phyloP scores from a whole-genome alignment of 2,888 invertebrate genomes.

The Drosophila buzzatii region DNA sequence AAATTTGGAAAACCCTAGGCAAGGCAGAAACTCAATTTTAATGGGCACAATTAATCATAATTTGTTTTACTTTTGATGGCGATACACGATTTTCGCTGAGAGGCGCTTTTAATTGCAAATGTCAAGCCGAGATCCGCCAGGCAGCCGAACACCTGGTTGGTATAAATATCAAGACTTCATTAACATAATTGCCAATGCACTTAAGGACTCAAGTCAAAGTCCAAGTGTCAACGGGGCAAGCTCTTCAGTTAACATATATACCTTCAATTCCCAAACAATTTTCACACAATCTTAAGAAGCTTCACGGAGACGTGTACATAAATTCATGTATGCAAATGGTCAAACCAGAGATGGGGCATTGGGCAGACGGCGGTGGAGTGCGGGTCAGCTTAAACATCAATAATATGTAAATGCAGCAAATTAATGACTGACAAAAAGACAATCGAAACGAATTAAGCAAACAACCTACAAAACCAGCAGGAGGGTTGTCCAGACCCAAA shows the following conservation, averaged over 20 bases:
- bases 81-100: constrained; percentile 42
- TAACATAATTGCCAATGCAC: constrained; percentile 59
- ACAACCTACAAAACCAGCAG: constrained; percentile 70
- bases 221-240: constrained; percentile 67
- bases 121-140: constrained; percentile 1
- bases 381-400: constrained; percentile 61
- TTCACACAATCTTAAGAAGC: constrained; percentile 64
- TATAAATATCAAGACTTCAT: constrained; percentile 54
- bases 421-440: constrained; percentile 82
- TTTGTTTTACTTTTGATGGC: constrained; percentile 67
- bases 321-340: constrained; percentile 66
- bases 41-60: constrained; percentile 77
- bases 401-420: constrained; percentile 82
- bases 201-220: constrained; percentile 37
- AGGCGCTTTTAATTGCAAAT: constrained; percentile 31
- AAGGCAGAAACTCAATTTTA: constrained; percentile 74
- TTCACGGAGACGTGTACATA: constrained; percentile 29
- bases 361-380: background rate
- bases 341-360: background rate
- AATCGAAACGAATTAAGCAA: constrained; percentile 81
- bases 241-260: constrained; percentile 26
- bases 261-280: constrained; percentile 36
- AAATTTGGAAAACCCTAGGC: constrained; percentile 68
- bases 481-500: constrained; percentile 30
- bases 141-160: constrained; percentile 62